Percentiles rank a stretch among this genome's conserved stretches.
These are phyloP conservation scores for Orchesellides sinensis DNA, from an alignment of 2,888 invertebrate species.

Conservation along the genomic window DNA sequence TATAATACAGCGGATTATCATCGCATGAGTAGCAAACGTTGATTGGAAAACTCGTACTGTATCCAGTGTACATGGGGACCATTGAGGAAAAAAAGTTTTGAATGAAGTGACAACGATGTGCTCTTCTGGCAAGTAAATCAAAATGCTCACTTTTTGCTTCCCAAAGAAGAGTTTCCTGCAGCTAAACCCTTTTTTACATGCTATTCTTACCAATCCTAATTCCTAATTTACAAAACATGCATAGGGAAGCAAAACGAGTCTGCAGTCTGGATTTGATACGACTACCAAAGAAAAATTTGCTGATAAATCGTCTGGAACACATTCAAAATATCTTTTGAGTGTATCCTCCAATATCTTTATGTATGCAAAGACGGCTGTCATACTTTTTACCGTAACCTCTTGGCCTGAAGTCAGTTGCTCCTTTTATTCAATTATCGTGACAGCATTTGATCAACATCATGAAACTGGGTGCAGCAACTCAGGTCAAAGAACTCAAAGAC, in stretches of 20 bases:
- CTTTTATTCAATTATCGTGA: constrained; percentile 59
- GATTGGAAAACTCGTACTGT: no score
- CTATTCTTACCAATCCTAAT: constrained; percentile 17
- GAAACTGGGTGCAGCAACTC: constrained; percentile 73
- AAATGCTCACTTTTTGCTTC: constrained; percentile 25
- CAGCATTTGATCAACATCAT: constrained; percentile 64
- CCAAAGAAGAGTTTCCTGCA: constrained; percentile 11
- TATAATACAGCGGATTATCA: no score
- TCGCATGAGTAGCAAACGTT: no score
- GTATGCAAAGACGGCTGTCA: constrained; percentile 54
- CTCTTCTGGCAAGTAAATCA: neutral
- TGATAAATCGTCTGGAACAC: constrained; percentile 53
- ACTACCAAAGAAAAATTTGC: neutral
- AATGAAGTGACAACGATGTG: constrained; percentile 23
- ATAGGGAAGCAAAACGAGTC: constrained; percentile 31
- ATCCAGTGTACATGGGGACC: no score
- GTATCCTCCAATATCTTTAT: constrained; percentile 29
- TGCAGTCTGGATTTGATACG: constrained; percentile 39
- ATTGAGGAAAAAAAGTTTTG: no score
- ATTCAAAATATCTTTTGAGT: constrained; percentile 31
- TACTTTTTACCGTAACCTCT: constrained; percentile 65
- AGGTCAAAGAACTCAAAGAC: constrained; percentile 74
- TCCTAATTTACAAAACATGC: constrained; percentile 56
- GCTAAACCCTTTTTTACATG: constrained; percentile 7
- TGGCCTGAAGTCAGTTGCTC: constrained; percentile 68